Evolutionary conservation across 2,888 invertebrate genomes (phyloP), one percentile per base, ranked within the genome.

Genomic region (Phasia obesa): DNA sequence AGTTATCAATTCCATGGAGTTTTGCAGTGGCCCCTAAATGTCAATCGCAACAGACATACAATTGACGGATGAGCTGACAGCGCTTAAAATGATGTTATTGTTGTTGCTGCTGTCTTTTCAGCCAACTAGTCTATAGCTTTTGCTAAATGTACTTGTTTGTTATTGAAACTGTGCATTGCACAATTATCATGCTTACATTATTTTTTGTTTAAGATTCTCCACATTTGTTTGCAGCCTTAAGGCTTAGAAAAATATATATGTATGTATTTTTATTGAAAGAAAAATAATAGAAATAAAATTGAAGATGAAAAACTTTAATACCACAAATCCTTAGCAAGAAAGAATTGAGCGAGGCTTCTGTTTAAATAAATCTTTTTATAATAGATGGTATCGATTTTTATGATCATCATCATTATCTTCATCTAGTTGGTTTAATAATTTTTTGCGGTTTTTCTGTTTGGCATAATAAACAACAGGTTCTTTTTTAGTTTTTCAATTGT

Each of bases 11-110:
- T 79, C 65, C 75, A 75, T 59, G 49, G 59, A 67, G 83, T 57
- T 74, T 83, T 64, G 84, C 86, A 88, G 87, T 86, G 87, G 88
- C 88, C 87, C 86, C 86, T 84, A 87, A 89, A 90, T 90, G 89
- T 90, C 89, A 90, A 87, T 79, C 87, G 87, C 86, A 7, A 86
- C 86, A 89, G 90, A 90, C 90, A 90, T 89, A 87, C 88, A 88
- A 90, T 89, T 89, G 89, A 89, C 89, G 89, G 89, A 89, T 90
- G 89, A 90, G 89, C 88, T 89, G 89, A 89, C 89, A 89, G 89
- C 88, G 89, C 89, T 89, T 89, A 89, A 89, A 90, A 88, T 90
- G 90, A 88, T 89, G 89, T 86, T 51, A 57, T 23, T 71, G 59
- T 86, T 51, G 62, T 23, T 71, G 59, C 19, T 42, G 59, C 27